phyloP scores from a whole-genome alignment of 1,140 invertebrate genomes.

The Brachionus koreanus region DNA sequence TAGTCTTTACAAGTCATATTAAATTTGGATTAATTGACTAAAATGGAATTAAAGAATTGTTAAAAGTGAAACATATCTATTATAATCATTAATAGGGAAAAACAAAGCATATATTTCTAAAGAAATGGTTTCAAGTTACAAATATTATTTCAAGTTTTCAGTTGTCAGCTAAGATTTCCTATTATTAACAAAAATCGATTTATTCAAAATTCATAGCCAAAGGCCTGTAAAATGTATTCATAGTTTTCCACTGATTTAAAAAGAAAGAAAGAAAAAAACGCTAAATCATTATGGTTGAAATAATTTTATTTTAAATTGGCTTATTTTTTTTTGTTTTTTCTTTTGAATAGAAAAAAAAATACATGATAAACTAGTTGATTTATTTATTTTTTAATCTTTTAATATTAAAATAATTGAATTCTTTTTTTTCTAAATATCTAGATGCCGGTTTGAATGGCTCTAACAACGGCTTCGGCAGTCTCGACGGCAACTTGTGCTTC shows the following conservation, averaged over 20 bases:
- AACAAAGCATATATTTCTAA: not conserved
- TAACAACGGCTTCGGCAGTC: slow-evolving; percentile 72
- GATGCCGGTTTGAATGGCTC: slow-evolving; percentile 44
- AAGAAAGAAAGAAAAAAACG: too few species aligned
- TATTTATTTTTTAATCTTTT: not conserved
- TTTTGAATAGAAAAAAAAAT: not conserved
- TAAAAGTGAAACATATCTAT: not conserved
- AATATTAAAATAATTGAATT: not conserved
- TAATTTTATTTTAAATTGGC: not conserved
- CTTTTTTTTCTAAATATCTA: not conserved
- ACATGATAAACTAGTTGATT: not conserved
- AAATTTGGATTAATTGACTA: not conserved
- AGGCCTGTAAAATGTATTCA: not conserved
- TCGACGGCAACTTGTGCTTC: slow-evolving; percentile 91
- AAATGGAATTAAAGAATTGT: not conserved
- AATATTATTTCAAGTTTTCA: not conserved
- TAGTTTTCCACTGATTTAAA: not conserved
- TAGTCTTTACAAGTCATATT: not conserved
- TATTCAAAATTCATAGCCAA: not conserved
- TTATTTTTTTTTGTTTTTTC: not conserved
- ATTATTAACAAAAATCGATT: not conserved
- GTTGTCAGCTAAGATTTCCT: not conserved
- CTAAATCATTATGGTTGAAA: not conserved
- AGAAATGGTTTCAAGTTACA: not conserved
- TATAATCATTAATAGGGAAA: not conserved